These are phyloP conservation scores for Pithys albifrons DNA, from an alignment of 2,113 vertebrate species.

Conservation along the genomic window DNA sequence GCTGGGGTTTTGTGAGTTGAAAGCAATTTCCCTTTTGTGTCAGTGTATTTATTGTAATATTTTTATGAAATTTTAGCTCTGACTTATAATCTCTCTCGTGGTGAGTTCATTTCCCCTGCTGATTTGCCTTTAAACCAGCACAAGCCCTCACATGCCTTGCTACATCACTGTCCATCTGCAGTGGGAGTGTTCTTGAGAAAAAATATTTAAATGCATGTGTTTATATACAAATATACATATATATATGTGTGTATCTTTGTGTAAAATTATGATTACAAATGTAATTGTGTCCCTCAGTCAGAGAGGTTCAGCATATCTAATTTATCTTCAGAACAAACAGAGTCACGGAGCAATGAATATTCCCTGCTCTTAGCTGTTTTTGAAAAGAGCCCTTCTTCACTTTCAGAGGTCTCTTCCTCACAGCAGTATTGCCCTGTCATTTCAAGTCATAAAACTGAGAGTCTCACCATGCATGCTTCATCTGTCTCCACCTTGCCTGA, in stretches of 20 bases:
- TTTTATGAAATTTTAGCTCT: too few relatives aligned
- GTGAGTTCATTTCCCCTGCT: too few relatives aligned
- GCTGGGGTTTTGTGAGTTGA: too few relatives aligned
- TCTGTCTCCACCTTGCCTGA: neutral
- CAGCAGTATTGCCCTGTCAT: constrained; percentile 15
- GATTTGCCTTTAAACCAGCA: too few relatives aligned
- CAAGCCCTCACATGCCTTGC: neutral
- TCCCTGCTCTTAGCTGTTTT: constrained; percentile 20
- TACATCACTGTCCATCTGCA: neutral
- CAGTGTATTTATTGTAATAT: too few relatives aligned
- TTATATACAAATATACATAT: too few relatives aligned
- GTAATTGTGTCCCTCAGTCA: neutral
- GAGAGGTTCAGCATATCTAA: neutral
- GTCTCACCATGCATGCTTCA: neutral
- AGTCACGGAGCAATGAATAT: constrained; percentile 3
- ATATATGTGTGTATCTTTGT: neutral
- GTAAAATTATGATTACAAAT: neutral
- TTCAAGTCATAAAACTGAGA: constrained; percentile 14
- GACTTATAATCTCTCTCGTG: too few relatives aligned
- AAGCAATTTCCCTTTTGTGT: too few relatives aligned
- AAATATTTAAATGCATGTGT: neutral
- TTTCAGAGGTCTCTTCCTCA: neutral
- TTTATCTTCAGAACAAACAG: constrained; percentile 14
- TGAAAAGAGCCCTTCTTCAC: neutral
- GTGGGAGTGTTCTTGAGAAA: neutral